Percentiles rank a stretch among this genome's conserved stretches.
Evolutionary conservation across 2,888 invertebrate species (phyloP).

Genomic region (Drosophila longiperda): DNA sequence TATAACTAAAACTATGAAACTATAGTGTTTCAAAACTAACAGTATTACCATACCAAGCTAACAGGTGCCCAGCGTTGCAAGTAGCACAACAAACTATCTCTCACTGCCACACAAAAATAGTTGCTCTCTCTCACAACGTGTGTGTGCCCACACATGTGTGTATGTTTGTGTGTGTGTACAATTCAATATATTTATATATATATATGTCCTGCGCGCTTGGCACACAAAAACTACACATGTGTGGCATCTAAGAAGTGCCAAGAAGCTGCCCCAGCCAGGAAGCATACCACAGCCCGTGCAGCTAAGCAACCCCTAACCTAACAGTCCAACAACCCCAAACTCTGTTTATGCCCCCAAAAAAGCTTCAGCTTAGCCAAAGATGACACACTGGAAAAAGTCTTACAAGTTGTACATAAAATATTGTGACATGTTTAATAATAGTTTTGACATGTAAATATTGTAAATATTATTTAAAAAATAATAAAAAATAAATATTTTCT

Average conservation of each 20-base stretch:
- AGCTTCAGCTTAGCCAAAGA: not conserved
- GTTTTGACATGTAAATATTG: not conserved
- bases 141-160: not conserved
- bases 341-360: not conserved
- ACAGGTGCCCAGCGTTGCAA: slow-evolving; percentile 73
- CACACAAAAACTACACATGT: slow-evolving; percentile 74
- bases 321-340: slow-evolving; percentile 1
- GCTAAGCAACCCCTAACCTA: slow-evolving; percentile 14
- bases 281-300: not conserved
- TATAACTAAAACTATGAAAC: slow-evolving; percentile 80
- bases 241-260: slow-evolving; percentile 56
- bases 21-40: slow-evolving; percentile 84
- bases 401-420: no score
- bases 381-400: not conserved
- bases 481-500: not conserved
- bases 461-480: no score
- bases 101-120: slow-evolving; percentile 57
- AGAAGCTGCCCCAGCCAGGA: slow-evolving; percentile 46
- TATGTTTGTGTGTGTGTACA: not conserved
- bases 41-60: slow-evolving; percentile 83
- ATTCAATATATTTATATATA: not conserved
- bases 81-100: slow-evolving; percentile 70
- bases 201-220: slow-evolving; percentile 74
- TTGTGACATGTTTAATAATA: not conserved
- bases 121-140: slow-evolving; percentile 42